phyloP scores from a whole-genome alignment of 2,113 vertebrate species.

The Cervus canadensis region DNA sequence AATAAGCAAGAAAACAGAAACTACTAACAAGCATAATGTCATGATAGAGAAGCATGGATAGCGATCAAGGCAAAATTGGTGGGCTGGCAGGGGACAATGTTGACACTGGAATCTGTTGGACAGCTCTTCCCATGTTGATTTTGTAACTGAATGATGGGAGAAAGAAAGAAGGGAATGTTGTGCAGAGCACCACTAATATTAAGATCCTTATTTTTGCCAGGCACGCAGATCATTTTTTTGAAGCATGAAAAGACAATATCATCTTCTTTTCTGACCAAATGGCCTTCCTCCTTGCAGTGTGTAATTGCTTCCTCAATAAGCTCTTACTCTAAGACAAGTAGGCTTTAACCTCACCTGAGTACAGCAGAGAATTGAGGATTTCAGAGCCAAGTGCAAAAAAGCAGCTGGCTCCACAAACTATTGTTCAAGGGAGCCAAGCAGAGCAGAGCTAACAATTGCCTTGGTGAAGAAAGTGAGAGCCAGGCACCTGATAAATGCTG shows the following conservation, averaged over 20 bases:
- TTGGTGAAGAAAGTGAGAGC: neutral
- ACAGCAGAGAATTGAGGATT: neutral
- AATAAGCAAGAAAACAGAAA: neutral
- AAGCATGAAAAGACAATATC: neutral
- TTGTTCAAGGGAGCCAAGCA: neutral
- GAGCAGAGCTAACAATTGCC: neutral
- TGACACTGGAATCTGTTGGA: neutral
- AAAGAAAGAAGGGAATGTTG: neutral
- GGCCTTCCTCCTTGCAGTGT: neutral
- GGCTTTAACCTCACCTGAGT: neutral
- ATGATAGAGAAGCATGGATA: neutral
- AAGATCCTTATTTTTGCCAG: neutral
- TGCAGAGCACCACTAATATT: neutral
- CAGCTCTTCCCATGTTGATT: neutral
- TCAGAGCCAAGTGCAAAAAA: constrained; percentile 12
- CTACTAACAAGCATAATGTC: neutral
- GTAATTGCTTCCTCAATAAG: neutral
- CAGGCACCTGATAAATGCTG: constrained; percentile 33
- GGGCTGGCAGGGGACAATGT: neutral
- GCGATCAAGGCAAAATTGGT: neutral
- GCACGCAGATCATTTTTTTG: neutral
- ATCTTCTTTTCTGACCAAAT: neutral
- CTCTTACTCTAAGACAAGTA: neutral
- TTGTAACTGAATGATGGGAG: neutral
- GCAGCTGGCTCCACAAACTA: constrained; percentile 24